These are phyloP conservation scores for Diarsia mendica DNA, from an alignment of 2,888 invertebrate genomes.

Conservation along the genomic window DNA sequence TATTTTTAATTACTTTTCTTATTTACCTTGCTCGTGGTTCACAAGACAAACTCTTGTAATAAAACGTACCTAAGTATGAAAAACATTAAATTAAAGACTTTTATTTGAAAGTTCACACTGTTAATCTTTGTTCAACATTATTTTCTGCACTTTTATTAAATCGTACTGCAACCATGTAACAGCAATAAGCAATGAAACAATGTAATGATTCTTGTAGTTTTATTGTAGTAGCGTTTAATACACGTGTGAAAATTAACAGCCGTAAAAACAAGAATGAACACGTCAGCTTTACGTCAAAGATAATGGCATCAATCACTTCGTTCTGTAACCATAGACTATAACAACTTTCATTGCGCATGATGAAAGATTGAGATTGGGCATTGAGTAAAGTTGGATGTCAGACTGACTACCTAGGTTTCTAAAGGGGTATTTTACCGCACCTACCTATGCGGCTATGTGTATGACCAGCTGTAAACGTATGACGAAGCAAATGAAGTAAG, in stretches of 20 bases:
- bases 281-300: no score
- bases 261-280: no score
- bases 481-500: not conserved
- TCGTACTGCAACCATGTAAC: no score
- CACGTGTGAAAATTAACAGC: no score
- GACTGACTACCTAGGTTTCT: not conserved
- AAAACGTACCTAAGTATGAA: constrained; percentile 29
- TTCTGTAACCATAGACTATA: no score
- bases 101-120: constrained; percentile 6
- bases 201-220: no score
- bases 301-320: no score
- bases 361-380: not conserved
- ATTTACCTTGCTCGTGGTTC: constrained; percentile 51
- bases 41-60: constrained; percentile 45
- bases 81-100: constrained; percentile 31
- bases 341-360: not conserved
- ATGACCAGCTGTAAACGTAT: not conserved
- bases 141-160: no score
- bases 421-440: not conserved
- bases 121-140: constrained; percentile 6
- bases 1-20: constrained; percentile 66
- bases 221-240: no score
- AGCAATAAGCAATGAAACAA: no score
- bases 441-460: not conserved
- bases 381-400: not conserved